Base-by-base conservation (phyloP, 2,113 vertebrate genomes). In the Phaethon lepturus region DNA sequence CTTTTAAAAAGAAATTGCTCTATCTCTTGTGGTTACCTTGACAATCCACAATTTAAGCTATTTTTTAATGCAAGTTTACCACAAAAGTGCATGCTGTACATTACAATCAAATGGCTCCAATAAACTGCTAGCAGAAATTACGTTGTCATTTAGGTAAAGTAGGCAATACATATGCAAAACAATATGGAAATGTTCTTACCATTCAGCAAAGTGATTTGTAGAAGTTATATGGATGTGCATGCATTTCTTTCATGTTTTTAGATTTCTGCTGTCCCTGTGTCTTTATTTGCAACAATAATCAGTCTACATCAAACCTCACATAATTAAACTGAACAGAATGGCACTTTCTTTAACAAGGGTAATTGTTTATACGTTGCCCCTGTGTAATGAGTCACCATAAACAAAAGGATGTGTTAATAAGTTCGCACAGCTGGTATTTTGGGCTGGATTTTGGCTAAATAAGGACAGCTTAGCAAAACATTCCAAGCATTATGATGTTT, bases 341-440 rank as follows among this genome's bases (percentile, higher is more conserved):
- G 56, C 55, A 42, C 31, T 92, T 92, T 86, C 76, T 92, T 86
- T 79, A 92, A 64, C 56, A 95, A 77, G 89, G 38, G 55, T 87
- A 93, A 96, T 81, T 89, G 83, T 87, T 96, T 79, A 55, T 67
- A 77, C 5, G 4, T 53, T 91, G 42, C 83, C 83, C 59, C 50
- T 92, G 89, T 84, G 93, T 91, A 96, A 95, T 96, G 95, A 96
- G 88, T 94, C 91, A 95, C 69, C 76, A 81, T 63, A 93, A 94
- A 80, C 76, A 74, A 86, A 91, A 96, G 42, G 59, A 94, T 94
- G 72, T 47, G 63, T 53, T 95, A 95, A 88, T 95, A 94, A 92
- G 63, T 96, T 84, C 91, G 75, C 86, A 77, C 96, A 97, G 94
- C 79, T 95, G 91, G 91, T 59, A 94, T 88, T 89, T 94, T 9